Conservation (phyloP, 2,797 vertebrate genomes). For the Microcaecilia unicolor region DNA sequence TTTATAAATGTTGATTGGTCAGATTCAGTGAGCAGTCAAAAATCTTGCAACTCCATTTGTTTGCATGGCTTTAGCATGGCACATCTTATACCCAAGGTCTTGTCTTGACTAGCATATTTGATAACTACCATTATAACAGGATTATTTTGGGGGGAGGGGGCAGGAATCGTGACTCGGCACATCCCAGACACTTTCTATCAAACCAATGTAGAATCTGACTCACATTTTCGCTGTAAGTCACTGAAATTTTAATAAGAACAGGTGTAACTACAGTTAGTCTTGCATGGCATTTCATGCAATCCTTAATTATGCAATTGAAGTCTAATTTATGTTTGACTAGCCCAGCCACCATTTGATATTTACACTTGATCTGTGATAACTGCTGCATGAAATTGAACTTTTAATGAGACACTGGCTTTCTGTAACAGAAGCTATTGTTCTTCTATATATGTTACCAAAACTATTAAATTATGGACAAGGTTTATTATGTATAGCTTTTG, state of each 20-base stretch:
- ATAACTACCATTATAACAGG: too few species aligned
- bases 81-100: too few species aligned
- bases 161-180: too few species aligned
- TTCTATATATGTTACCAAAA: neutral
- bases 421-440: neutral
- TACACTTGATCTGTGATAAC: neutral
- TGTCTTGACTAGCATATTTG: too few species aligned
- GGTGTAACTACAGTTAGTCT: slow-evolving; percentile 9
- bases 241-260: neutral
- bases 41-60: too few species aligned
- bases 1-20: too few species aligned
- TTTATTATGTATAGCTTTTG: too few species aligned
- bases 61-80: too few species aligned
- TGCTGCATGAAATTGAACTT: neutral
- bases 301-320: neutral
- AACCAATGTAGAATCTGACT: too few species aligned
- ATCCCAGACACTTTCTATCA: too few species aligned
- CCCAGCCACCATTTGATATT: neutral
- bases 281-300: neutral
- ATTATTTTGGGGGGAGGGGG: too few species aligned
- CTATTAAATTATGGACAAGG: neutral
- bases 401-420: neutral
- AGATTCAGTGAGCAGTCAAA: too few species aligned
- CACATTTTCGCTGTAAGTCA: neutral
- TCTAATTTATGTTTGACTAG: neutral